A percentile compares a stretch with the other conserved stretches of the same genome.
These are phyloP conservation scores for Cephonodes hylas DNA, from an alignment of 2,888 invertebrate species.

Conservation along the genomic window DNA sequence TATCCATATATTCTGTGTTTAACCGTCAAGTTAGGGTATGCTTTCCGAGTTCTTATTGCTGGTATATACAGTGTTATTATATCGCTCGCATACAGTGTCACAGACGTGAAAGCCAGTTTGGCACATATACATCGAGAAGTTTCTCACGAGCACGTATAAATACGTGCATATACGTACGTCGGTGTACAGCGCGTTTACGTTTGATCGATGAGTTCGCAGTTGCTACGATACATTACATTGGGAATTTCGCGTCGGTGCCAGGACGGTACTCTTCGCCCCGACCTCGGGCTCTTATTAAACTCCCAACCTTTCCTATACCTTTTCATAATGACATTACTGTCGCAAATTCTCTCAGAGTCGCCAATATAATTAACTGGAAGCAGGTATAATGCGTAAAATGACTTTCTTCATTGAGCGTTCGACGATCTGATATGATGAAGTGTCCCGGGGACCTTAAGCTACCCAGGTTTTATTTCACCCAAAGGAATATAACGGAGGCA, in stretches of 20 bases:
- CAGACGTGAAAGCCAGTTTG: conserved; percentile 33
- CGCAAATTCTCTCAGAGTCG: conserved; percentile 53
- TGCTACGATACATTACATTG: conserved; percentile 55
- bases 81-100: neutral
- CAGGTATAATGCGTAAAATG: conserved; percentile 51
- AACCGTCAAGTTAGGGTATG: neutral
- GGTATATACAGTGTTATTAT: neutral
- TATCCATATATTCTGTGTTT: neutral
- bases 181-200: conserved; percentile 29
- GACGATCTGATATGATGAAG: conserved; percentile 46
- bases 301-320: conserved; percentile 48
- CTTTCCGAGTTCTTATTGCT: neutral
- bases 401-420: conserved; percentile 38
- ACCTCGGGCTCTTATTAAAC: conserved; percentile 48
- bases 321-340: conserved; percentile 56
- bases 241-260: conserved; percentile 37
- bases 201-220: conserved; percentile 68
- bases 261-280: conserved; percentile 30
- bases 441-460: conserved; percentile 35
- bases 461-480: conserved; percentile 38
- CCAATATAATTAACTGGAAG: conserved; percentile 58
- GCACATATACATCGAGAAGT: conserved; percentile 42
- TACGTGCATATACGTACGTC: conserved; percentile 21
- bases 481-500: neutral
- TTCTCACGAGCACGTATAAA: conserved; percentile 28